These are phyloP conservation scores for Atta texana DNA, from an alignment of 1,140 invertebrate species.

Conservation along the genomic window DNA sequence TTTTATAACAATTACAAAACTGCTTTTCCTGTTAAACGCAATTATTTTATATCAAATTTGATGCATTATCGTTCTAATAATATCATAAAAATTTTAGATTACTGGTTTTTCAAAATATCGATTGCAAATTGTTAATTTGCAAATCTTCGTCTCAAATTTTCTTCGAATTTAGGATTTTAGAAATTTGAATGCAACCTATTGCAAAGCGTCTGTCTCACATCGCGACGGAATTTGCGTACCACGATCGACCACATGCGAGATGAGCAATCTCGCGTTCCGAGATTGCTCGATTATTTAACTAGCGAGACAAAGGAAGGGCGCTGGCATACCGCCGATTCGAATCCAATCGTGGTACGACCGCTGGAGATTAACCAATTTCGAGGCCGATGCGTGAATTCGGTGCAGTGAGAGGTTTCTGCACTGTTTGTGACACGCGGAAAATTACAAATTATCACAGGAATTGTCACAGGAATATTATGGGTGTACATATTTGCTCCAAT, in stretches of 20 bases:
- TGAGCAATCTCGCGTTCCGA: constrained; percentile 53
- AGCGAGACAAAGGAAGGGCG: constrained; percentile 41
- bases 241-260: constrained; percentile 30
- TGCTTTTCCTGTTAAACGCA: too few species aligned
- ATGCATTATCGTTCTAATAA: not conserved
- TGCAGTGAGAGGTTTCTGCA: not conserved
- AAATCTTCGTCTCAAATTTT: not conserved
- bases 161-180: not conserved
- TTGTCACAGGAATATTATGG: constrained; percentile 37
- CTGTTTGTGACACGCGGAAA: constrained; percentile 34
- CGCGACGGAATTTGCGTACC: constrained; percentile 34
- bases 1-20: too few species aligned
- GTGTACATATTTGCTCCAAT: constrained; percentile 25
- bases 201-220: not conserved
- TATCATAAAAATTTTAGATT: not conserved
- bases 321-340: constrained; percentile 7
- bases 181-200: not conserved
- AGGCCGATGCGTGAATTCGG: constrained; percentile 30
- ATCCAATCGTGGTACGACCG: constrained; percentile 39
- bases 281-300: constrained; percentile 62
- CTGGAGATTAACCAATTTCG: constrained; percentile 60
- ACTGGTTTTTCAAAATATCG: not conserved
- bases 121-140: not conserved
- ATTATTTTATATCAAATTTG: not conserved
- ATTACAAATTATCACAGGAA: constrained; percentile 32